Evolutionary conservation across 2,888 invertebrate genomes (phyloP), one percentile per base, ranked within the genome.

Genomic region (Heliconius ismenius): DNA sequence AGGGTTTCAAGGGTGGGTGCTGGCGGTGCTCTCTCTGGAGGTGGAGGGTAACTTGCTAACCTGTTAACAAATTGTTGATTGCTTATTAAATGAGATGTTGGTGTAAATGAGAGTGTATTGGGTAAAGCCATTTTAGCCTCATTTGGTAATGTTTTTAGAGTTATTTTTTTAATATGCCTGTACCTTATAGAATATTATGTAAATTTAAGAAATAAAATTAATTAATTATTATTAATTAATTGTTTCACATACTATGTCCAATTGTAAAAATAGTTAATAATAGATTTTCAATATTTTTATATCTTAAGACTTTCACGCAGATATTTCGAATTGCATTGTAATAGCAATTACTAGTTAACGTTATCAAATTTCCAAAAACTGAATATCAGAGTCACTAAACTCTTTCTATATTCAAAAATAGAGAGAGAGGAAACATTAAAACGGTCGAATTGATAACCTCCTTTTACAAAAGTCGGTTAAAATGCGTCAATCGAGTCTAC

Each of bases 1-100:
- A 74, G 49, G 73, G 54, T 67, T 74, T 76, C 76, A 78, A 74
- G 49, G 73, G 49, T 67, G 39, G 68, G 67, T 1, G 67, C 18
- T 58, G 54, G 68, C 18, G 49, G 11, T n/a, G 62, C 73, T 75
- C 68, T 32, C 73, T 73, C 73, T 75, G 43, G 62, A 62, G 54
- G 54, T 21, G 43, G 49, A 69, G 65, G 65, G n/a, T n/a, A 24
- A 39, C n/a, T 39, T 70, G 32, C 9, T 70, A 58, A 32, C 11
- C 13, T 58, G 13, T 24, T 70, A 32, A n/a, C 36, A 36, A 70
- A 70, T 70, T 58, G 70, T 58, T 70, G 39, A 67, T 67, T 15
- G 13, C n/a, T n/a, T 58, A 58, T 54, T 70, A 58, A 58, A 54
- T 32, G 32, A 32, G 32, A 13, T n/a, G 32, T 54, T 36, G n/a